A percentile compares a stretch with the other conserved stretches of the same genome.
Evolutionary conservation across 37 sponge, comb jelly and placozoan species (phyloP).

Genomic region (Haliclona indistincta): DNA sequence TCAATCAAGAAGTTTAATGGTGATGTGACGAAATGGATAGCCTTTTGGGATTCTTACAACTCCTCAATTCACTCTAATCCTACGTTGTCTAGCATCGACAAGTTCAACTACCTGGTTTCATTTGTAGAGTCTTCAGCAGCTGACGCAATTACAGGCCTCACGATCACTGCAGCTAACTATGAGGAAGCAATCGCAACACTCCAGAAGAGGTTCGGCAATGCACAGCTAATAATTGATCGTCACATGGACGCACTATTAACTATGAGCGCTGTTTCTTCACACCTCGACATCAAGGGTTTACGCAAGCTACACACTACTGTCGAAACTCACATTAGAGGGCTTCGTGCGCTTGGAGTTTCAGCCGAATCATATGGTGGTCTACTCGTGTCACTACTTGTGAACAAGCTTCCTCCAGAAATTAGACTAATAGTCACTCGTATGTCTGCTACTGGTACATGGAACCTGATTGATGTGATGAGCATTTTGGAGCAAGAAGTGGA

Average conservation of each 20-base stretch:
- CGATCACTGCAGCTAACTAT: constrained; percentile 5
- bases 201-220: constrained; percentile 21
- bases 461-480: constrained; percentile 23
- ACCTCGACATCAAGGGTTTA: constrained; percentile 3
- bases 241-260: constrained; percentile 25
- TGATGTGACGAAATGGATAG: constrained; percentile 15
- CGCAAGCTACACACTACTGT: constrained; percentile 16
- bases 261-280: not conserved
- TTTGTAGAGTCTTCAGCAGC: constrained; percentile 13
- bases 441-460: constrained; percentile 15
- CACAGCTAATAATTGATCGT: constrained; percentile 1
- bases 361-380: constrained; percentile 38
- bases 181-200: constrained; percentile 18
- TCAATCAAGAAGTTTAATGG: constrained; percentile 30
- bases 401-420: constrained; percentile 29
- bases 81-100: constrained; percentile 17
- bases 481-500: constrained; percentile 22
- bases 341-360: constrained; percentile 29
- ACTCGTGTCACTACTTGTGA: constrained; percentile 12
- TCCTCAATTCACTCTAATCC: constrained; percentile 22
- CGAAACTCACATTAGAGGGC: constrained; percentile 20
- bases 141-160: constrained; percentile 6
- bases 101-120: constrained; percentile 26
- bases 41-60: constrained; percentile 19
- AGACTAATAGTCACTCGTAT: constrained; percentile 11